Evolutionary conservation across 2,113 vertebrate species (phyloP).

Genomic region (Colaptes auratus): DNA sequence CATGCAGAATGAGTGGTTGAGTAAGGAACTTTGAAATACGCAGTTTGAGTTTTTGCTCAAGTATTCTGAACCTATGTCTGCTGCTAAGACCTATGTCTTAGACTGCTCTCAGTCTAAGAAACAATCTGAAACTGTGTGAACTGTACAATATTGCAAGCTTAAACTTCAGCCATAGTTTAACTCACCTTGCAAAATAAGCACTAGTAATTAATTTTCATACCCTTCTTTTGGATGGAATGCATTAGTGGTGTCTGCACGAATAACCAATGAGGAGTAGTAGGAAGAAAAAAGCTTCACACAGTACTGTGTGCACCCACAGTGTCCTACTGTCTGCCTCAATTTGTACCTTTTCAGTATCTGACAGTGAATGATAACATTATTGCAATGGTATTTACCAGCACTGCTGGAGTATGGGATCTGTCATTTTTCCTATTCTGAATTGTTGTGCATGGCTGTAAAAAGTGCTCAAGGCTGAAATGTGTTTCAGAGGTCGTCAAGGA

Average conservation of each 20-base stretch:
- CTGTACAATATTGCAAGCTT: not conserved
- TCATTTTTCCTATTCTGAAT: constrained; percentile 40
- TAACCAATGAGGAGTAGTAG: not conserved
- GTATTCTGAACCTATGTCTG: not conserved
- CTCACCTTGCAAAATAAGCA: not conserved
- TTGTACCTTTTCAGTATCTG: constrained; percentile 61
- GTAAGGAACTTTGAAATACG: not conserved
- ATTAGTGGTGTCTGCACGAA: not conserved
- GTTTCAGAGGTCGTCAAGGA: constrained; percentile 26
- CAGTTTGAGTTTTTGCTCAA: not conserved
- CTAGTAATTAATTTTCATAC: not conserved
- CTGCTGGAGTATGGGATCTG: constrained; percentile 47
- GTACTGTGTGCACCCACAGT: not conserved
- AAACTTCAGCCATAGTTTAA: constrained; percentile 33
- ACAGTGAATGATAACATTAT: constrained; percentile 67
- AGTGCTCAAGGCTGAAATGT: constrained; percentile 13
- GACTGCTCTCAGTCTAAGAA: not conserved
- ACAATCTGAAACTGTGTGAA: not conserved
- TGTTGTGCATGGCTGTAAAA: constrained; percentile 40
- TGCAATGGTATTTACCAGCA: constrained; percentile 51
- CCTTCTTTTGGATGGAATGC: not conserved
- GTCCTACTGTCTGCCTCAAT: constrained; percentile 38
- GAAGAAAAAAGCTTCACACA: not conserved
- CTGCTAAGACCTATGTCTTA: too few species aligned
- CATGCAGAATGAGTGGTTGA: not conserved